Evolutionary conservation across 1,140 invertebrate genomes (phyloP), one percentile per base, ranked within the genome.

Genomic region (Drosophila prosaltans): DNA sequence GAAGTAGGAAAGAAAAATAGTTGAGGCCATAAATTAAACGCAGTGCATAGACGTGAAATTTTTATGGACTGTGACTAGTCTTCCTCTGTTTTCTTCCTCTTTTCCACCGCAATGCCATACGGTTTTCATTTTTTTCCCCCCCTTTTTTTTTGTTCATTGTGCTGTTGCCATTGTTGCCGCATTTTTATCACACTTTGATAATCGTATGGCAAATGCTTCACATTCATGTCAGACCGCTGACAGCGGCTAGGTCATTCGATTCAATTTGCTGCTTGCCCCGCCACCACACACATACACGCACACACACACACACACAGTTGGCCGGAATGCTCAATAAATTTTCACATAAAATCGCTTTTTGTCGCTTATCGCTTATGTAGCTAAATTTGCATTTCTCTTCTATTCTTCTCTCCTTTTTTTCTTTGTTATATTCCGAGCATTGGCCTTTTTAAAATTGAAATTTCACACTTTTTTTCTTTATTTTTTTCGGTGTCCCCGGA

Each of bases 161-260:
- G 2, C 45, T 64, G 55, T 68, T 41, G 65, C 74, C 58, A 84
- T 78, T 85, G 81, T 76, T 89, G 69, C 65, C 65, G 70, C 81
- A 74, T 59, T 89, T 89, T 81, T 81, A 90, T 90, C 80, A 68
- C 80, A 78, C 72, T 85, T 90, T 80, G 84, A 90, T 90, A 84
- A 90, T 90, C 81, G 79, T 69, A 61, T 59, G 69, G 70, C 78
- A 89, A 77, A 90, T 90, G 74, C 74, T 86, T 85, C 72, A 84
- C 69, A 59, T 51, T 68, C 81, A 83, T 77, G 76, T 83, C 80
- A 82, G 45, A 51, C 55, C 80, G 80, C 51, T 51, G 69, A 60
- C 79, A 73, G 63, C 48, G 40, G 40, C 61, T 32, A 59, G 64
- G 76, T 69, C 72, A 83, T 83, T 84, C 81, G 70, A 84, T 83